Evolutionary conservation across 2,797 vertebrate genomes (phyloP), one percentile per base, ranked within the genome.

Genomic region (Muraenolepis orangiensis): DNA sequence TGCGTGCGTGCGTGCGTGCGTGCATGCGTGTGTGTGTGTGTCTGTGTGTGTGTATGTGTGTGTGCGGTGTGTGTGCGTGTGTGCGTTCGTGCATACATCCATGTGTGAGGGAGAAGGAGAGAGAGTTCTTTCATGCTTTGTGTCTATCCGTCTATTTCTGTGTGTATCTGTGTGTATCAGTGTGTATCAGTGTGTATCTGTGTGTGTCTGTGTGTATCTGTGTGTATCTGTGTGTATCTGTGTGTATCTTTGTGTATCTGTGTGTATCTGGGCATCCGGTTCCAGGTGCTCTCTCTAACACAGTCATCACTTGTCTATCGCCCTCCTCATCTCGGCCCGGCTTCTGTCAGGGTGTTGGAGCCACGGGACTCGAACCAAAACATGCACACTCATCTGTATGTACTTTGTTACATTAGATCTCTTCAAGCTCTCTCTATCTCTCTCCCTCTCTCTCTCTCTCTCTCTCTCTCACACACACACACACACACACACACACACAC

Each of bases 401-500:
- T 61, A 61, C 51, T 61, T 61, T 61, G 51, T 61, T 61, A 61
- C 51, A 61, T 61, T 61, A 23, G 51, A 51, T 51, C 46, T 51
- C 46, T 51, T n/a, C 51, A 61, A 2, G n/a, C 80, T 82, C 79
- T n/a, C 90, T 89, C 84, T 81, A 80, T 82, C 86, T 88, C 85
- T 84, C 7, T 61, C 20, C 23, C 51, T 91, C 80, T 86, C 84
- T n/a, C 90, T 89, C 84, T 81, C 81, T 82, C 86, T 88, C 85
- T 84, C 7, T 61, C 20, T 61, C 51, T 91, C 80, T 86, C 84
- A 6, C 8, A 79, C 84, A 36, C 72, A 82, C 89, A 91, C 90
- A 89, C 77, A 18, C 40, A 46, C 40, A 23, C 51, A 26, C 51
- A 12, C 81, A 74, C 79, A 70, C 74, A 73, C 79, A 78, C n/a